Conservation (phyloP, 1,140 invertebrate species). For the Zophobas atratus region DNA sequence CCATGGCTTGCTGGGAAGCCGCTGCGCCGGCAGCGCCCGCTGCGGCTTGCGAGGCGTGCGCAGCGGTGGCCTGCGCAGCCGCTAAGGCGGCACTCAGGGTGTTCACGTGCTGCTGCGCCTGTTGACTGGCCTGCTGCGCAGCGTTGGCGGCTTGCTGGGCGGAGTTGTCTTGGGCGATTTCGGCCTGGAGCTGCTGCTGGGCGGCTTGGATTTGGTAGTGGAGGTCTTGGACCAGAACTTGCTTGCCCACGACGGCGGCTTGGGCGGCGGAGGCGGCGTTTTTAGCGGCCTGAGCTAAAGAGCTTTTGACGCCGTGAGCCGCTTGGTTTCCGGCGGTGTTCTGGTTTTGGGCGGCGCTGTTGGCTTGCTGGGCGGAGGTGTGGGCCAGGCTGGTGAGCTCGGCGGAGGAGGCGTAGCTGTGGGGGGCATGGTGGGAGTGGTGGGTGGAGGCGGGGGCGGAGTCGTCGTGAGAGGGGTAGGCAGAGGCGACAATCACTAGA, state of each 20-base stretch:
- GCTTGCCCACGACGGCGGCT: conserved; percentile 61
- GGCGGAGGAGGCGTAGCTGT: conserved; percentile 52
- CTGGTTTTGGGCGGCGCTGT: conserved; percentile 58
- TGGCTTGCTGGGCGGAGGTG: conserved; percentile 59
- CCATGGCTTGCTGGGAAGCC: conserved; percentile 58
- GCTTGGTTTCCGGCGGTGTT: conserved; percentile 60
- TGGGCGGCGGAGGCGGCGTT: conserved; percentile 60
- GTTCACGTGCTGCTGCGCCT: conserved; percentile 54
- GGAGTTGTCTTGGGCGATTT: conserved; percentile 57
- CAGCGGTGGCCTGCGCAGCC: conserved; percentile 57
- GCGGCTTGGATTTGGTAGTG: conserved; percentile 56
- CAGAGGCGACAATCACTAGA: conserved; percentile 8
- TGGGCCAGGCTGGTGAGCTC: conserved; percentile 59
- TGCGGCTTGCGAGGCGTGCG: conserved; percentile 53
- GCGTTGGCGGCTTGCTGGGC: conserved; percentile 54
- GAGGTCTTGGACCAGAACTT: conserved; percentile 56
- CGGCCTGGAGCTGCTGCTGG: conserved; percentile 54
- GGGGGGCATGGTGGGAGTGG: neutral
- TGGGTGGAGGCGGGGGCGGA: neutral
- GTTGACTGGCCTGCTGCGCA: conserved; percentile 56
- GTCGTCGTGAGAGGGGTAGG: conserved; percentile 7
- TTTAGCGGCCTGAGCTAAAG: conserved; percentile 56
- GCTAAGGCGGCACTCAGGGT: conserved; percentile 55
- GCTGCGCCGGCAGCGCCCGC: conserved; percentile 56
- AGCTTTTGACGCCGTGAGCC: conserved; percentile 58